Base-by-base conservation (phyloP, 2,888 invertebrate genomes). In the Drosophila picticornis region DNA sequence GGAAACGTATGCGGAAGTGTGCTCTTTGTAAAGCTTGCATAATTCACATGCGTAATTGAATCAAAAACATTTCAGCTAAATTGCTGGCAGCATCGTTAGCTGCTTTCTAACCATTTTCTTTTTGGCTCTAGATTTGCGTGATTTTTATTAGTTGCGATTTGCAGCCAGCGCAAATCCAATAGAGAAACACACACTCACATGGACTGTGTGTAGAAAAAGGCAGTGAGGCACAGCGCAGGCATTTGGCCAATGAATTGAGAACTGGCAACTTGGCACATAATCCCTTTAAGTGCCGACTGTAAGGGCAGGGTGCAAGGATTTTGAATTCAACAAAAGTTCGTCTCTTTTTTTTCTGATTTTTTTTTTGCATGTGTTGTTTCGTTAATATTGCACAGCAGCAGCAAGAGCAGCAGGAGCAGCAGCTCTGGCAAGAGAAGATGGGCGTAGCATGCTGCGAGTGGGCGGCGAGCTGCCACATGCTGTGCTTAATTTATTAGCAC, bases 91-190 rank as follows among this genome's bases (percentile, higher is more conserved):
- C 71, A 61, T 60, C 79, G 75, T 68, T 78, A 55, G 79, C 59
- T 68, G 76, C 40, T 81, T 72, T 77, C 75, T 66, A 79, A 63
- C 76, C 70, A 71, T 71, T 80, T 82, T 80, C 69, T 70, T 68
- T 61, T 76, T 76, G 78, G 82, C 84, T 81, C 72, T 84, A 84
- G 76, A 84, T 69, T 70, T 84, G 74, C 77, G 66, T 77, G 80
- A 83, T 80, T 83, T 84, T 84, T 84, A 83, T 83, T 83, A 83
- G 83, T 84, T 83, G 77, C 83, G 85, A 84, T 83, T 84, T 84
- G 73, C 72, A 80, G 86, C 80, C 57, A 69, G 75, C 63, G 73
- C 60, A 84, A 77, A 77, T 77, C 77, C 76, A 76, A 79, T 82
- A 61, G 64, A 46, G 16, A 56, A 38, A 40, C 59, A 72, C 46